Conservation (phyloP, 1,140 invertebrate genomes). For the Archegozetes longisetosus region DNA sequence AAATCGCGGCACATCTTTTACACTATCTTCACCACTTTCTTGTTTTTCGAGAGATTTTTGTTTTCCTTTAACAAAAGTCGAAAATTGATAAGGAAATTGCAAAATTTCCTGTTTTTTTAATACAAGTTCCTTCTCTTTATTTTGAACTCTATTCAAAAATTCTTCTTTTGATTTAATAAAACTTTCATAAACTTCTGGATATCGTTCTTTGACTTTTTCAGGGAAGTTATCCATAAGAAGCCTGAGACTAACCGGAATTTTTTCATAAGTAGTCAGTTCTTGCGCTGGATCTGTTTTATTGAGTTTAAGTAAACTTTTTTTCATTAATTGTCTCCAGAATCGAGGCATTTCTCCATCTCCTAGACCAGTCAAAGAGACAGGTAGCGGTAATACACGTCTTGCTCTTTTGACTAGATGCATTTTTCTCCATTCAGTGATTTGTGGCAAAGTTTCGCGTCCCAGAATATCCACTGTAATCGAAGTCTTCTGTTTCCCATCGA, state of each 20-base stretch:
- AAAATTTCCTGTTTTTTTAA: background rate
- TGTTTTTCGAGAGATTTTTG: background rate
- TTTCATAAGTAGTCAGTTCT: background rate
- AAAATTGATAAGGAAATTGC: background rate
- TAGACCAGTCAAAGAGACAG: constrained; percentile 12
- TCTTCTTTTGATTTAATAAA: background rate
- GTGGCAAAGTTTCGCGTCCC: constrained; percentile 1
- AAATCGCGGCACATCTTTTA: background rate
- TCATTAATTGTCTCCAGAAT: constrained; percentile 10
- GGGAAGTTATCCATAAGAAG: background rate
- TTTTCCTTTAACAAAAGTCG: background rate
- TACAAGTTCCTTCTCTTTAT: background rate
- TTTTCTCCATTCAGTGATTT: constrained; percentile 8
- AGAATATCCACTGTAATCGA: constrained; percentile 8
- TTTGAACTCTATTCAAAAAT: background rate
- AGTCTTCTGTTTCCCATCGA: background rate
- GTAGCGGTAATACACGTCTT: constrained; percentile 9
- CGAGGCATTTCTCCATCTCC: constrained; percentile 11
- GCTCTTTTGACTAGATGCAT: background rate
- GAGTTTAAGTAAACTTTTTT: background rate
- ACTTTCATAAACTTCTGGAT: background rate
- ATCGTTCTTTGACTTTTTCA: background rate
- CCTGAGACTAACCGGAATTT: constrained; percentile 1
- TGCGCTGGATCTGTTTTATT: background rate
- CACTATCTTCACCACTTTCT: background rate